phyloP scores from a whole-genome alignment of 2,113 vertebrate genomes.

The Colistium nudipinnis region DNA sequence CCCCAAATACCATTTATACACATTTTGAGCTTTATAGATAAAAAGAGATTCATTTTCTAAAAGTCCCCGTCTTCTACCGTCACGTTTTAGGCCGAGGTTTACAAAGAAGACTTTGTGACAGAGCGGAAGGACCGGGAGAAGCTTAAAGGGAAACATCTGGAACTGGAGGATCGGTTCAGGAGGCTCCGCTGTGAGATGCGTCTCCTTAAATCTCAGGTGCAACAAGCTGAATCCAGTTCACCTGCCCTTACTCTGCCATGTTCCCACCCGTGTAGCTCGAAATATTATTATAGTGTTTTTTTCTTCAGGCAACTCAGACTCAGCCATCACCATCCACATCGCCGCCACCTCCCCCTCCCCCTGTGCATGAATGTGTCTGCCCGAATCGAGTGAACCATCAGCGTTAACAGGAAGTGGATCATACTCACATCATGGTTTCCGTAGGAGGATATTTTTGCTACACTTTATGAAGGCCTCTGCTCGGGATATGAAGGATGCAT shows the following conservation, averaged over 20 bases:
- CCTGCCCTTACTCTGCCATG: no score
- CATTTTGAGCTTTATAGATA: no score
- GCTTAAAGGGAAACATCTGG: conserved; percentile 60
- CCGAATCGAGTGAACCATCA: background rate
- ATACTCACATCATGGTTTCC: no score
- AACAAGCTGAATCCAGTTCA: accelerated
- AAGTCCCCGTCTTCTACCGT: background rate
- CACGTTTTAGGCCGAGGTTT: conserved; percentile 63
- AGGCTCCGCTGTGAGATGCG: conserved; percentile 65
- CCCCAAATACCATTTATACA: no score
- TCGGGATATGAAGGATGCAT: no score
- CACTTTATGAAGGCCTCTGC: no score
- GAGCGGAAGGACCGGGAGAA: conserved; percentile 71
- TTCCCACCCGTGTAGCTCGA: background rate
- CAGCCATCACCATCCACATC: no score
- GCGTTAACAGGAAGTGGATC: no score
- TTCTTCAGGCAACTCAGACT: conserved; percentile 32
- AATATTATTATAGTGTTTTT: background rate
- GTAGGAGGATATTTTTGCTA: background rate
- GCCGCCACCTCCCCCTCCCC: no score
- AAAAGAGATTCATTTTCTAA: background rate
- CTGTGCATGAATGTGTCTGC: conserved; percentile 13
- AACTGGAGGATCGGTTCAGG: conserved; percentile 58
- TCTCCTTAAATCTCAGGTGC: conserved; percentile 62
- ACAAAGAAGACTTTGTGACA: conserved; percentile 74